A percentile compares a stretch with the other conserved stretches of the same genome.
phyloP scores from a whole-genome alignment of 2,888 invertebrate genomes.

The Trachelus iudaicus region DNA sequence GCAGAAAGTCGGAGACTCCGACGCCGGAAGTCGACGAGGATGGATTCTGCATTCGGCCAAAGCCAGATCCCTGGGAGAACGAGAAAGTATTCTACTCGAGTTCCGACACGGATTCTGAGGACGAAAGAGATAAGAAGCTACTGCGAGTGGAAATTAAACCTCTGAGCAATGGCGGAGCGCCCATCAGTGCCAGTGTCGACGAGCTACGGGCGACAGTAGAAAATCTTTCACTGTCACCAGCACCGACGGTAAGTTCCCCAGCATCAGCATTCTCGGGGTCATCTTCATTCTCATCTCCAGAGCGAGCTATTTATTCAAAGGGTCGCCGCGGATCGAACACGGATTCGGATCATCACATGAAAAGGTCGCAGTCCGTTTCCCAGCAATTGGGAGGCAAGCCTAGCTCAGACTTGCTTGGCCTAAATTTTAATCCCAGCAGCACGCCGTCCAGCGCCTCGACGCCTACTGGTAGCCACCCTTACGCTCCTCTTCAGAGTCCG shows the following conservation, averaged over 20 bases:
- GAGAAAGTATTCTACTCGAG: constrained; percentile 90
- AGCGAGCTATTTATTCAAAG: constrained; percentile 42
- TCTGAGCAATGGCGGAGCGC: constrained; percentile 87
- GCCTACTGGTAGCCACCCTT: constrained; percentile 82
- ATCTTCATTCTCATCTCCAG: not conserved
- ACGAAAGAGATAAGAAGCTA: constrained; percentile 88
- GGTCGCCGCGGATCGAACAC: constrained; percentile 77
- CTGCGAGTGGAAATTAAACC: constrained; percentile 93
- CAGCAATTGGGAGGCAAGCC: constrained; percentile 80
- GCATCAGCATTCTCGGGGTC: not conserved
- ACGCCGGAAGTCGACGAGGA: constrained; percentile 92
- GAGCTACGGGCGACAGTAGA: constrained; percentile 93
- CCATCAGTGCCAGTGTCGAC: constrained; percentile 95
- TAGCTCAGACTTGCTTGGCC: constrained; percentile 82
- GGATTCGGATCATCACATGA: constrained; percentile 74
- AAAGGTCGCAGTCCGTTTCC: constrained; percentile 81
- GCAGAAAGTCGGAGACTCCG: constrained; percentile 67
- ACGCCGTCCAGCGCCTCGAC: constrained; percentile 85
- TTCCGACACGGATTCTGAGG: constrained; percentile 88
- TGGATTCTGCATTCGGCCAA: constrained; percentile 90
- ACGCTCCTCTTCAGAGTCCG: constrained; percentile 84
- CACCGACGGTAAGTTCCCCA: constrained; percentile 70
- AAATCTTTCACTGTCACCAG: constrained; percentile 85
- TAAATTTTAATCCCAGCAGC: constrained; percentile 80
- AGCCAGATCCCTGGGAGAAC: constrained; percentile 80